Conservation (phyloP, 2,113 vertebrate genomes). For the Catagonus wagneri region DNA sequence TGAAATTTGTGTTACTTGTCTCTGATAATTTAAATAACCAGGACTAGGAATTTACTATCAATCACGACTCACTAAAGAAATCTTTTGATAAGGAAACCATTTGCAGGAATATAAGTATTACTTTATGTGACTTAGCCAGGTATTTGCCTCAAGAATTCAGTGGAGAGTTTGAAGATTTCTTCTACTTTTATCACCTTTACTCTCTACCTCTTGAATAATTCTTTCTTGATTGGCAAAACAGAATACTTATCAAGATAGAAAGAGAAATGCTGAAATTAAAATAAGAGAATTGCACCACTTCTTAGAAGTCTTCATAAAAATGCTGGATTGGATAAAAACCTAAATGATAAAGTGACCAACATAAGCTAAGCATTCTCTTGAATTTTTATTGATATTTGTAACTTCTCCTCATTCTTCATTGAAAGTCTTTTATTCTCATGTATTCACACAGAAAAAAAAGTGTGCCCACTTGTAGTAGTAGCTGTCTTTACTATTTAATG, state of each 20-base stretch:
- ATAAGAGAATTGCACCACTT: background rate
- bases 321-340: background rate
- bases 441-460: background rate
- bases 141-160: background rate
- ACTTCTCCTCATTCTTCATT: background rate
- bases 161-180: background rate
- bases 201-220: background rate
- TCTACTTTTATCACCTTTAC: background rate
- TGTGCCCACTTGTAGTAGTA: background rate
- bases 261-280: background rate
- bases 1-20: background rate
- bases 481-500: background rate
- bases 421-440: background rate
- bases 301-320: slow-evolving; percentile 9
- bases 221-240: background rate
- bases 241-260: background rate
- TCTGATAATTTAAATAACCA: background rate
- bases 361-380: background rate
- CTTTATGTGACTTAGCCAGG: background rate
- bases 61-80: background rate
- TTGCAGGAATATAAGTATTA: background rate
- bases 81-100: background rate
- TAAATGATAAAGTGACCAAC: background rate
- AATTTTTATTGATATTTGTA: background rate
- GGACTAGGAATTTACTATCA: background rate